A percentile compares a stretch with the other conserved stretches of the same genome.
phyloP scores from a whole-genome alignment of 2,113 vertebrate species.

The Bambusicola thoracicus region DNA sequence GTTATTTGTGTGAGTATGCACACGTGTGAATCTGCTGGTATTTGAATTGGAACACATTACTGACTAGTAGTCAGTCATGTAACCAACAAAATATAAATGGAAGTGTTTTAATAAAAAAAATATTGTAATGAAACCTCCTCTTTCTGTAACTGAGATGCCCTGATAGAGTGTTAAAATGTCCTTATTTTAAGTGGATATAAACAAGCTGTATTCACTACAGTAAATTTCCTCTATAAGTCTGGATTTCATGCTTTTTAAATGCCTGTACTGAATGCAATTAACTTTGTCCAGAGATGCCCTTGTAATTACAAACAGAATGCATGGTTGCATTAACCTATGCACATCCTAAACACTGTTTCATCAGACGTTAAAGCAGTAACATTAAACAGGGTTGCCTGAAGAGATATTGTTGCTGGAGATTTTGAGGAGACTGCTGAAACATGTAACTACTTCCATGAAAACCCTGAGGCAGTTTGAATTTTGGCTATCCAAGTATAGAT shows the following conservation, averaged over 20 bases:
- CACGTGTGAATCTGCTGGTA: background rate
- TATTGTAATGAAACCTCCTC: background rate
- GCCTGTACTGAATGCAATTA: background rate
- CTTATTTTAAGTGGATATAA: background rate
- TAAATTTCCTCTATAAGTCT: background rate
- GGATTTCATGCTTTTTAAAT: background rate
- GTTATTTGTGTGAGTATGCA: background rate
- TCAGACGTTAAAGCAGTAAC: background rate
- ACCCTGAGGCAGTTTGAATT: background rate
- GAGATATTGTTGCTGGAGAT: background rate
- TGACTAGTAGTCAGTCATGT: background rate
- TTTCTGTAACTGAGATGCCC: background rate
- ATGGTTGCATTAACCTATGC: background rate
- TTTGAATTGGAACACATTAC: background rate
- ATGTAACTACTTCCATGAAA: background rate
- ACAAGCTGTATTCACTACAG: background rate
- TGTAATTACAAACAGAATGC: slow-evolving; percentile 1
- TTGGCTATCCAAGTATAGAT: background rate
- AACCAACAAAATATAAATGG: background rate
- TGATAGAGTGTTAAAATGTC: background rate
- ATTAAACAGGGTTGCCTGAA: background rate
- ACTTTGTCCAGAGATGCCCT: background rate
- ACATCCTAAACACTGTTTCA: background rate
- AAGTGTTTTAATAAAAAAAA: background rate
- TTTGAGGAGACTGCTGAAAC: background rate